phyloP scores from a whole-genome alignment of 92 coral and sea anemone species.

The Porites rus region DNA sequence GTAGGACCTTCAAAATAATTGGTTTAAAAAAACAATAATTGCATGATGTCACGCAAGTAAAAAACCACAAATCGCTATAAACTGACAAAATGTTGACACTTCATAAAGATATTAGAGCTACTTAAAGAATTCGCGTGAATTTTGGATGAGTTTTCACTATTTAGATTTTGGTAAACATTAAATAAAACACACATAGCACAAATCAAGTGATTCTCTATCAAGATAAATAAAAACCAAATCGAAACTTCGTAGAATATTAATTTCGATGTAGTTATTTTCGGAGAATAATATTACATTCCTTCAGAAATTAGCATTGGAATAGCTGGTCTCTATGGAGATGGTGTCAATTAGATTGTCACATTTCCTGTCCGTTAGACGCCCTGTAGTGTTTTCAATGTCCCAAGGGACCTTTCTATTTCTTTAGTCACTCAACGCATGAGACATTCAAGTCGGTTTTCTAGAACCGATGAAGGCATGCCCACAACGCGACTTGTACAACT shows the following conservation, averaged over 20 bases:
- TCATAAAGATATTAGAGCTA: slow-evolving; percentile 31
- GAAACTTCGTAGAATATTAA: slow-evolving; percentile 30
- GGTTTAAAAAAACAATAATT: slow-evolving; percentile 28
- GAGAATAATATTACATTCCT: slow-evolving; percentile 25
- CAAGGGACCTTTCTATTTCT: slow-evolving; percentile 68
- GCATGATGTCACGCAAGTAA: slow-evolving; percentile 38
- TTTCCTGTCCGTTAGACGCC: slow-evolving; percentile 59
- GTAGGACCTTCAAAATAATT: slow-evolving; percentile 14
- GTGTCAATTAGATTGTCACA: slow-evolving; percentile 85
- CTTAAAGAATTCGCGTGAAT: slow-evolving; percentile 25
- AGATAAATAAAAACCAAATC: neutral
- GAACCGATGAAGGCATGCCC: slow-evolving; percentile 64
- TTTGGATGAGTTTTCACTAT: neutral
- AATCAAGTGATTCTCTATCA: neutral
- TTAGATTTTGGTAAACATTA: neutral
- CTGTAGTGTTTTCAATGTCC: slow-evolving; percentile 48
- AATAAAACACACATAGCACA: neutral
- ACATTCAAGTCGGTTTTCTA: slow-evolving; percentile 9
- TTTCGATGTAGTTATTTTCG: slow-evolving; percentile 2
- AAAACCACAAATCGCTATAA: slow-evolving; percentile 22
- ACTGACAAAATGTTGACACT: slow-evolving; percentile 50
- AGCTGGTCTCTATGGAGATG: slow-evolving; percentile 81
- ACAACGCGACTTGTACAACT: slow-evolving; percentile 1
- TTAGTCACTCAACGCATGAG: slow-evolving; percentile 38
- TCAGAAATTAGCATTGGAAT: slow-evolving; percentile 88